phyloP scores from a whole-genome alignment of 1,140 invertebrate genomes.

The Grapholita molesta region DNA sequence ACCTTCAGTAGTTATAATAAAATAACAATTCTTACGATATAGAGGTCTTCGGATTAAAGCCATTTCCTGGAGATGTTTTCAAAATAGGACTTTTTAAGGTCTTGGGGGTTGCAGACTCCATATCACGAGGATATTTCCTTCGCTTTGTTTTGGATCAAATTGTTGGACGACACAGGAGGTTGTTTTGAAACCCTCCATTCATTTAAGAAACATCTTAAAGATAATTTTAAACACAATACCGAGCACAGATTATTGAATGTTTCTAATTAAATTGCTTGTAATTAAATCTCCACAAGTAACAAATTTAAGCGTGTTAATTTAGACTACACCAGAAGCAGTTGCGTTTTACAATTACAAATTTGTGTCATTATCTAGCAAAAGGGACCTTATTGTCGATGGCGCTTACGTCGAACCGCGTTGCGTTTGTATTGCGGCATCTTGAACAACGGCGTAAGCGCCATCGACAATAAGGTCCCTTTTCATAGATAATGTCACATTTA shows the following conservation, averaged over 20 bases:
- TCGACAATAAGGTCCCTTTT: too few species aligned
- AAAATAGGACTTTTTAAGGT: constrained; percentile 47
- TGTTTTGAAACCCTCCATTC: background rate
- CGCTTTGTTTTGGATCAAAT: background rate
- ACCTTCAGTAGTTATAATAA: background rate
- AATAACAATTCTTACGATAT: constrained; percentile 52
- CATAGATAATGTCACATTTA: too few species aligned
- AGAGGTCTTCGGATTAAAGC: constrained; percentile 51
- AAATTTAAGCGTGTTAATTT: background rate
- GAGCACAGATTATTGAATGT: background rate
- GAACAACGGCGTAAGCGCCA: too few species aligned
- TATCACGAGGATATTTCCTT: constrained; percentile 28
- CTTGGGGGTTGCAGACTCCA: constrained; percentile 46
- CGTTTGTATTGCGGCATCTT: too few species aligned
- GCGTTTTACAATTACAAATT: background rate
- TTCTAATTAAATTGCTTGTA: background rate
- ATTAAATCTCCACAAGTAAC: background rate
- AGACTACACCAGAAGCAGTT: background rate
- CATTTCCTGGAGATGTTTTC: constrained; percentile 27
- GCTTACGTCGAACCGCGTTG: too few species aligned
- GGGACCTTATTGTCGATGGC: too few species aligned
- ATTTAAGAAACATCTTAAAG: too few species aligned
- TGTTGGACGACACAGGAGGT: background rate
- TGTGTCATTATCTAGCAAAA: too few species aligned
- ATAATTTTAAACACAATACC: background rate